These are phyloP conservation scores for Manis crassicaudata DNA, from an alignment of 2,797 vertebrate species.

Conservation along the genomic window DNA sequence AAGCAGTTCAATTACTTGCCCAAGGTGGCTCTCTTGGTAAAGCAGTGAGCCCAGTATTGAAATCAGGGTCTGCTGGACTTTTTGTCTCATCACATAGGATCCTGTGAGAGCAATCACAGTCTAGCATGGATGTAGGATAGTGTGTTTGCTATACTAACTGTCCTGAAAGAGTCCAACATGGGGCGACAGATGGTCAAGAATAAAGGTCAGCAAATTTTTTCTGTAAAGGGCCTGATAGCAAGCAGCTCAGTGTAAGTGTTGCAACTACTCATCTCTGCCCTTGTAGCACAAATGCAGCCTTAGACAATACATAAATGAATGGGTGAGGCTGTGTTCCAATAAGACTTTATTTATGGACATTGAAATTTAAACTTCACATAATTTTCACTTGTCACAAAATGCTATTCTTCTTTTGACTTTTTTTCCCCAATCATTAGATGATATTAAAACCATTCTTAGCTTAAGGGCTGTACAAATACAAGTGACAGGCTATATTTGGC, in stretches of 20 bases:
- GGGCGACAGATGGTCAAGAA: background rate
- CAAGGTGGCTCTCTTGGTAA: background rate
- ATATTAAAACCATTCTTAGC: background rate
- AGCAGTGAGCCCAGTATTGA: background rate
- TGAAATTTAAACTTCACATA: background rate
- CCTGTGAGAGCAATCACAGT: background rate
- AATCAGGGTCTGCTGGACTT: background rate
- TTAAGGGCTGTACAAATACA: conserved; percentile 8
- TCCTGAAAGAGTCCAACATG: background rate
- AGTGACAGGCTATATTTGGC: background rate
- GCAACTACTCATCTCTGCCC: background rate
- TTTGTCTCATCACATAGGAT: background rate
- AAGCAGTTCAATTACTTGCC: background rate
- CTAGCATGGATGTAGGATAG: too few relatives aligned
- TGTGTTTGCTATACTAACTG: background rate
- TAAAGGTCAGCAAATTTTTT: background rate
- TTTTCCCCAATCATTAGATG: background rate
- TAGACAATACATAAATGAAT: background rate
- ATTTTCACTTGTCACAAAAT: conserved; percentile 8
- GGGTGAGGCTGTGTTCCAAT: background rate
- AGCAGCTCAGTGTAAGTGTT: background rate
- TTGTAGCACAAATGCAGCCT: background rate
- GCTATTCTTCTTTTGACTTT: background rate
- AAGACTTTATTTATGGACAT: background rate
- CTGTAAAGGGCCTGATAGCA: background rate